These are phyloP conservation scores for Pseudorectes ferrugineus DNA, from an alignment of 2,113 vertebrate genomes.

Conservation along the genomic window DNA sequence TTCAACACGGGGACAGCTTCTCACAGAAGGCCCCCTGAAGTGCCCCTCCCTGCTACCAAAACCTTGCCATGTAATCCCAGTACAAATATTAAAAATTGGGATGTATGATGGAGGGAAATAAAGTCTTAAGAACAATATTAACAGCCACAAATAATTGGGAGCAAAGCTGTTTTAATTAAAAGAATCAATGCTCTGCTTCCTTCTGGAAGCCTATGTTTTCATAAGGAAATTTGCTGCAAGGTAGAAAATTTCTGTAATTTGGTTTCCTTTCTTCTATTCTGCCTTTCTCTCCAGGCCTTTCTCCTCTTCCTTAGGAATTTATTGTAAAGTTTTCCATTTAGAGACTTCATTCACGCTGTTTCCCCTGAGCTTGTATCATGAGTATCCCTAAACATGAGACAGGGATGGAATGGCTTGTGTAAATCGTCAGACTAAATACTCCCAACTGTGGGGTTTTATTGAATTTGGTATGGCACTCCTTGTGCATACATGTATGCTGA, in stretches of 20 bases:
- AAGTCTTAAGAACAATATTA: neutral
- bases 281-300: neutral
- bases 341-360: neutral
- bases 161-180: neutral
- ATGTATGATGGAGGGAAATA: neutral
- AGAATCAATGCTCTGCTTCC: neutral
- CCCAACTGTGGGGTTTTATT: neutral
- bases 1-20: neutral
- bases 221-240: neutral
- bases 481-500: neutral
- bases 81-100: neutral
- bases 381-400: neutral
- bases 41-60: neutral
- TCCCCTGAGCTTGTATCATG: neutral
- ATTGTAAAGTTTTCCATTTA: neutral
- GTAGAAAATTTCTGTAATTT: neutral
- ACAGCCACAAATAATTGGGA: neutral
- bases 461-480: neutral
- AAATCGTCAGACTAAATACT: neutral
- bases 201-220: neutral
- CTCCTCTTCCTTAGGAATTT: neutral
- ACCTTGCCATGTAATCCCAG: neutral
- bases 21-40: neutral
- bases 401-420: neutral
- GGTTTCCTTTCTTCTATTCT: neutral